A percentile compares a stretch with the other conserved stretches of the same genome.
These are phyloP conservation scores for Enteromius fasciolatus DNA, from an alignment of 2,797 vertebrate species.

Conservation along the genomic window DNA sequence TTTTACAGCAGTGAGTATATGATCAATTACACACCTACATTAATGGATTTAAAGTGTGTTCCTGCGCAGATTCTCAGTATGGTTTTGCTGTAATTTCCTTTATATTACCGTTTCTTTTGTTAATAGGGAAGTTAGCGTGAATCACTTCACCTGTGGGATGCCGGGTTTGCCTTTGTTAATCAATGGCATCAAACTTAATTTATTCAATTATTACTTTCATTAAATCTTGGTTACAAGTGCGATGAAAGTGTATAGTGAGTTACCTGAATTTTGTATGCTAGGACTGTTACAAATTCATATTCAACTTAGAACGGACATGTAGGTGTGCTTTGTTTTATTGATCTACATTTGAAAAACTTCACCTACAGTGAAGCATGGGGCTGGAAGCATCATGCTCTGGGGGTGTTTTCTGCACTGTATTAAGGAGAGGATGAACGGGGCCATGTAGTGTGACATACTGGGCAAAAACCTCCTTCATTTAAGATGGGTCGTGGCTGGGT, in stretches of 20 bases:
- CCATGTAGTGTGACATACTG: too few relatives aligned
- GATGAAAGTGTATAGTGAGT: constrained; percentile 8
- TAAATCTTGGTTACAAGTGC: constrained; percentile 23
- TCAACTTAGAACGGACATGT: not conserved
- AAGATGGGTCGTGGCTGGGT: too few relatives aligned
- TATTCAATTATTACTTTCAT: too few relatives aligned
- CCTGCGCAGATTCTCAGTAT: not conserved
- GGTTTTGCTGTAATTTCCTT: not conserved
- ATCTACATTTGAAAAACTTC: not conserved
- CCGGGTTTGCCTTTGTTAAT: constrained; percentile 18
- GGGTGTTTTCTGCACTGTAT: too few relatives aligned
- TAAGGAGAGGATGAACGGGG: too few relatives aligned
- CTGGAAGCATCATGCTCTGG: too few relatives aligned
- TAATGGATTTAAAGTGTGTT: not conserved
- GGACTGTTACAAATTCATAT: constrained; percentile 19
- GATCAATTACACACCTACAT: not conserved
- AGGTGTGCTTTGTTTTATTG: not conserved
- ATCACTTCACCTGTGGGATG: constrained; percentile 28
- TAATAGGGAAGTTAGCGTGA: not conserved
- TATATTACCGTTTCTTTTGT: not conserved
- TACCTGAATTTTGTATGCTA: constrained; percentile 12
- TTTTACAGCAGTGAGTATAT: not conserved
- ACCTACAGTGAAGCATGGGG: too few relatives aligned
- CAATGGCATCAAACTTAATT: constrained; percentile 32
- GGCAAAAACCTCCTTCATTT: too few relatives aligned